Base-by-base conservation (phyloP, 2,888 invertebrate genomes). In the Protophormia terraenovae region DNA sequence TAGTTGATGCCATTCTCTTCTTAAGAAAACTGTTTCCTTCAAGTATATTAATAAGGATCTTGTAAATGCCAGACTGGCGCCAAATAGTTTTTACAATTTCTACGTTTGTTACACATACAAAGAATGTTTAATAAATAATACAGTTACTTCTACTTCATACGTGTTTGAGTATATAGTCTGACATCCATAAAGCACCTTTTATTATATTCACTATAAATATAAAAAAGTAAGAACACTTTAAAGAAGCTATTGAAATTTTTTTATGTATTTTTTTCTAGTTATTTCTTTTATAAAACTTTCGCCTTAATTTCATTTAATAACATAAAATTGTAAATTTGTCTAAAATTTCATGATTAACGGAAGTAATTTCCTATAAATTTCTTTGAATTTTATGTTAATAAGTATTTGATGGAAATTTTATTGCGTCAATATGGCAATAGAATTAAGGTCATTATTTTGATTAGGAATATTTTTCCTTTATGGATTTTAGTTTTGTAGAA, bases 41-140 rank as follows among this genome's bases (percentile, higher is more conserved):
- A n/a, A 55, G 60, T 62, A 69, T 75, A 45, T 75, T 79, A 64
- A 58, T 62, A 62, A 75, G 62, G 47, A 75, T 75, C 14, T 75
- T 38, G 32, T 62, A 58, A 69, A 24, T 66, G 64, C 16, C 58
- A 71, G 64, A 76, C 75, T 72, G 80, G 71, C 76, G 80, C 75
- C 71, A 72, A 32, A 22, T n/a, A 14, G 45, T 47, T 66, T 60
- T 71, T n/a, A 67, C 22, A 60, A 45, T 64, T 64, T 22, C 53
- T 64, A 41, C 35, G 7, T n/a, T 38, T 14, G 14, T 14, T 38
- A 58, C 32, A 69, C 38, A 29, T 47, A 55, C 19, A 19, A 82
- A n/a, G n/a, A 76, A 55, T 81, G 22, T 58, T 80, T 67, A 80
- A 80, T 73, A 72, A 72, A 73, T 73, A 55, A 66, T 60, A 58